Conservation (phyloP, 1,140 invertebrate genomes). For the Caenorhabditis elegans region DNA sequence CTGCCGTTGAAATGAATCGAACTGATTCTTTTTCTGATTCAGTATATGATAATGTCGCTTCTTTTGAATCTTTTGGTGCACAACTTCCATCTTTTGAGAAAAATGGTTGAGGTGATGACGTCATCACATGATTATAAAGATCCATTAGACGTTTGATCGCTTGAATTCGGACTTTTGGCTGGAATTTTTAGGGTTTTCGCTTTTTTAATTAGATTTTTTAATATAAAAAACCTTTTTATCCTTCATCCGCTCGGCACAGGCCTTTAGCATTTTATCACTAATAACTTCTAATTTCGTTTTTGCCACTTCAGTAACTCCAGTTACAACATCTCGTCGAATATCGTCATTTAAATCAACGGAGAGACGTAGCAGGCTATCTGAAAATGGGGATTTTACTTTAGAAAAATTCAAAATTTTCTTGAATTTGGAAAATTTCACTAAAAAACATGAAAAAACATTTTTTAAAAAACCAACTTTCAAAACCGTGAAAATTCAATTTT, state of each 20-base stretch:
- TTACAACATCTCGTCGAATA: background rate
- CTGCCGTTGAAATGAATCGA: background rate
- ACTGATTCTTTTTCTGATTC: background rate
- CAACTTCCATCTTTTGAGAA: background rate
- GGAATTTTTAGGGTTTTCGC: no score
- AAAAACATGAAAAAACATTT: no score
- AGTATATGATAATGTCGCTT: background rate
- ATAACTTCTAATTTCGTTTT: background rate
- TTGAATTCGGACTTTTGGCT: background rate
- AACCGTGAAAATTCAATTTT: no score
- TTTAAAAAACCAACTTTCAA: no score
- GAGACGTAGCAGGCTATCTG: background rate
- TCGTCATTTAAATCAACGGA: background rate
- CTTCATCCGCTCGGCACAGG: background rate
- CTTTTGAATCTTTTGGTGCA: background rate
- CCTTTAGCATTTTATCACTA: background rate
- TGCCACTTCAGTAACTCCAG: background rate
- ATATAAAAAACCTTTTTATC: constrained; percentile 24
- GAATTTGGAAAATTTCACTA: no score
- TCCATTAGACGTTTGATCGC: background rate
- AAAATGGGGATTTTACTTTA: no score
- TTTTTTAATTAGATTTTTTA: no score
- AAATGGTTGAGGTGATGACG: background rate
- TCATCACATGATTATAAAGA: background rate
- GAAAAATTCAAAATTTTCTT: no score